Evolutionary conservation across 2,797 vertebrate genomes (phyloP), one percentile per base, ranked within the genome.

Genomic region (Halcyon badia): DNA sequence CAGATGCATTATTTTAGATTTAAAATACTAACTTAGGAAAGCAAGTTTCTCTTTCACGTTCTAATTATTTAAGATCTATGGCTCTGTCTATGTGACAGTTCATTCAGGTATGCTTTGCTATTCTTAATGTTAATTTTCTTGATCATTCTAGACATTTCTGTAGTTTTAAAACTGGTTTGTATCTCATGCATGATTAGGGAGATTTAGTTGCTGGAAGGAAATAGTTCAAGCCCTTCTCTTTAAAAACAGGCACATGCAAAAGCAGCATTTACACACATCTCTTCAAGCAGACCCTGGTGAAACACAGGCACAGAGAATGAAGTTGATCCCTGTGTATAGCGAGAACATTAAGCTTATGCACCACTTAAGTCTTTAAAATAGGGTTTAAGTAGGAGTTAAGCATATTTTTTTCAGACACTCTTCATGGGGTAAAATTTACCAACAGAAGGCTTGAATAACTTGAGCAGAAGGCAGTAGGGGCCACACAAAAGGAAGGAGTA

Each of bases 361-460:
- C 35, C 89, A 77, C 81, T 95, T 92, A 87, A 89, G 85, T 82
- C 62, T 90, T 87, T 90, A 93, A 94, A 97, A 95, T 41, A 61
- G 26, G 16, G 3, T 89, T 96, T 95, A 94, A 95, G 86, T 83
- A 91, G 56, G 77, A 95, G 58, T 44, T 95, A 81, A 86, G 60
- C 56, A n/a, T 83, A 64, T 79, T 95, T 97, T 93, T 97, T 94
- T 93, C 86, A 90, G 73, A 14, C 41, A 48, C 90, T 83, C 95
- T 89, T 95, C 93, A 92, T 71, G 90, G 54, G 85, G 91, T 89
- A 90, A 90, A 97, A 93, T 95, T 95, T 95, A 95, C 94, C 83
- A 91, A 94, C 90, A 95, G 91, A 94, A 80, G 70, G 31, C 60
- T 75, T 95, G 87, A 96, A 96, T 95, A 95, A 90, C 77, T 88